Conservation (phyloP, 2,797 vertebrate species). For the Iguana delicatissima region DNA sequence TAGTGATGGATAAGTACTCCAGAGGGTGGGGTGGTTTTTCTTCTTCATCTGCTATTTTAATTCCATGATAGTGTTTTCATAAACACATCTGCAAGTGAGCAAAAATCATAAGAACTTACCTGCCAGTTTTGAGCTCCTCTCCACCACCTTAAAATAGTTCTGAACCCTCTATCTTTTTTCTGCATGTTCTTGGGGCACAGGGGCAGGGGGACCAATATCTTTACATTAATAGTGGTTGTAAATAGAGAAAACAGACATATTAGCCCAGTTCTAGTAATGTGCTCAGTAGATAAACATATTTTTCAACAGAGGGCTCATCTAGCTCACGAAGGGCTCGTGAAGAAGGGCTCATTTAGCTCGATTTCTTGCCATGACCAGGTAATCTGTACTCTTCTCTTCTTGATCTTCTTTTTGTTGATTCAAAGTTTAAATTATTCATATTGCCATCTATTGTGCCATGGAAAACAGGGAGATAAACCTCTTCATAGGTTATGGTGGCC, state of each 20-base stretch:
- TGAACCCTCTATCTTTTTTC: not conserved
- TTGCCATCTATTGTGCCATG: not conserved
- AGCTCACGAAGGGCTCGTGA: too few species aligned
- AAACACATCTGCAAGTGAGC: too few species aligned
- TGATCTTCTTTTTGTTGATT: not conserved
- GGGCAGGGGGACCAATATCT: too few species aligned
- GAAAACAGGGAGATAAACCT: not conserved
- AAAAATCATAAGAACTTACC: too few species aligned
- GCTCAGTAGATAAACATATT: not conserved
- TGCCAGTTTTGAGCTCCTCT: too few species aligned
- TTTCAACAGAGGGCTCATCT: not conserved
- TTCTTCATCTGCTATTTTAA: too few species aligned
- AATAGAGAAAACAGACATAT: constrained; percentile 25
- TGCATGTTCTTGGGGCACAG: not conserved
- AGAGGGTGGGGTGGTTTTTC: too few species aligned
- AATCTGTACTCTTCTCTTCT: not conserved
- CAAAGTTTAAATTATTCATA: not conserved
- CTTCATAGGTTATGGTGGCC: not conserved
- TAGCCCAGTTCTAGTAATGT: not conserved
- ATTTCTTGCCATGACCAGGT: not conserved
- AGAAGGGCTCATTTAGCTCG: not conserved
- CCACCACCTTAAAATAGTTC: too few species aligned
- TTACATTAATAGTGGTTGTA: constrained; percentile 1
- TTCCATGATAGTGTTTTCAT: too few species aligned
- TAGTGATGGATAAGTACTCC: too few species aligned